Evolutionary conservation across 1,140 invertebrate species (phyloP).

Genomic region (Drosophila yakuba): DNA sequence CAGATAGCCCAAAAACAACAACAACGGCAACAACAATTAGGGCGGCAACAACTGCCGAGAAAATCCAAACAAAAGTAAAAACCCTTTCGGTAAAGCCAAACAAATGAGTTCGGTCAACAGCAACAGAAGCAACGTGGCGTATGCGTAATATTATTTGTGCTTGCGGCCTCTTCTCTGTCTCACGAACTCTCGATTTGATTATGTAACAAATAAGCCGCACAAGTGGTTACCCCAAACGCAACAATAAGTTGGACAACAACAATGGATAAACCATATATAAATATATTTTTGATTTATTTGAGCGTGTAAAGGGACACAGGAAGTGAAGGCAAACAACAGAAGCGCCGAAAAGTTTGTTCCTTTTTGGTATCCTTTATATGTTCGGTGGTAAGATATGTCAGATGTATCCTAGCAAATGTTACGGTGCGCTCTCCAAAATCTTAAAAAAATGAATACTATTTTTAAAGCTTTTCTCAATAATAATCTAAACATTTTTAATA

Average conservation of each 20-base stretch:
- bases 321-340: slow-evolving; percentile 65
- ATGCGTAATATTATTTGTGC: slow-evolving; percentile 80
- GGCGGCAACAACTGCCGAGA: slow-evolving; percentile 31
- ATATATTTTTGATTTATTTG: slow-evolving; percentile 80
- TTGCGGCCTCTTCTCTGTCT: slow-evolving; percentile 12
- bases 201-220: slow-evolving; percentile 79
- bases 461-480: background rate
- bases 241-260: slow-evolving; percentile 14
- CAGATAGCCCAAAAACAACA: slow-evolving; percentile 41
- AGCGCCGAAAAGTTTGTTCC: slow-evolving; percentile 66
- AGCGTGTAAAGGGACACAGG: slow-evolving; percentile 72
- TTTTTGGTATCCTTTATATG: slow-evolving; percentile 14
- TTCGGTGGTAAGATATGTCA: background rate
- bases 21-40: slow-evolving; percentile 26
- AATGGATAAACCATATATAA: slow-evolving; percentile 48
- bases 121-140: slow-evolving; percentile 53
- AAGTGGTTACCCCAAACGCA: slow-evolving; percentile 58
- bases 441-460: background rate
- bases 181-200: slow-evolving; percentile 70
- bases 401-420: too few relatives aligned
- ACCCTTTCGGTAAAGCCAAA: slow-evolving; percentile 45
- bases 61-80: slow-evolving; percentile 48
- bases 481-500: too few relatives aligned
- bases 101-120: slow-evolving; percentile 63
- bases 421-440: background rate